Percentiles rank a stretch among this genome's conserved stretches.
These are phyloP conservation scores for Drosophila baimaii DNA, from an alignment of 1,140 invertebrate species.

Conservation along the genomic window DNA sequence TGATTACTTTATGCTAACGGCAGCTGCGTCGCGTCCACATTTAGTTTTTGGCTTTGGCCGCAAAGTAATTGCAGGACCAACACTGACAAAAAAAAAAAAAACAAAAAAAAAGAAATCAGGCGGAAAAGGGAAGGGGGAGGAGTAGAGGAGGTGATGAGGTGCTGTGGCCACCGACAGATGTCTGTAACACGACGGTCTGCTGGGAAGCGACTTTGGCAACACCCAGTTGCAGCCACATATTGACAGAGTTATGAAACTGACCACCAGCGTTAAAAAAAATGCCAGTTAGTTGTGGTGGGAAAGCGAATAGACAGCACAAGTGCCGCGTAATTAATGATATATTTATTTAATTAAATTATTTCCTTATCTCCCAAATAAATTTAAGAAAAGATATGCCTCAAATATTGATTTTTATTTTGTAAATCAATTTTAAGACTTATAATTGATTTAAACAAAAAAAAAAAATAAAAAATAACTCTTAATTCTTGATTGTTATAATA, in stretches of 20 bases:
- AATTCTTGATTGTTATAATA: no score
- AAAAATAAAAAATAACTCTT: no score
- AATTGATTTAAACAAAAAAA: no score
- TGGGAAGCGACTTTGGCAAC: conserved; percentile 5
- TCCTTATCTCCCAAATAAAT: no score
- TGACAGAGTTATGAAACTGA: conserved; percentile 23
- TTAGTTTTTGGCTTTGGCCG: conserved; percentile 62
- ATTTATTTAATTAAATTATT: no score
- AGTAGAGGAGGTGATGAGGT: neutral
- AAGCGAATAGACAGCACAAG: neutral
- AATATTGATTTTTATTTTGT: no score
- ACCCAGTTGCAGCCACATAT: conserved; percentile 27
- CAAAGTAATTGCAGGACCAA: conserved; percentile 60
- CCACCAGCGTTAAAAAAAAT: conserved; percentile 8
- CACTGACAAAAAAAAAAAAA: conserved; percentile 24
- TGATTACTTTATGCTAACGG: conserved; percentile 75
- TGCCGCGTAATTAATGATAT: no score
- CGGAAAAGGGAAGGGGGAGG: neutral
- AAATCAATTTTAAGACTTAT: no score
- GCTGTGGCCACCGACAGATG: conserved; percentile 24
- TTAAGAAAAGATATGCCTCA: no score
- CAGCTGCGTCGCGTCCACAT: conserved; percentile 70
- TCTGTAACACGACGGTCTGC: conserved; percentile 21
- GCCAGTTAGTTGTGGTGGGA: no score
- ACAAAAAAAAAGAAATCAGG: conserved; percentile 10